Evolutionary conservation across 2,888 invertebrate species (phyloP).

Genomic region (Eueremaeus valkanovi): DNA sequence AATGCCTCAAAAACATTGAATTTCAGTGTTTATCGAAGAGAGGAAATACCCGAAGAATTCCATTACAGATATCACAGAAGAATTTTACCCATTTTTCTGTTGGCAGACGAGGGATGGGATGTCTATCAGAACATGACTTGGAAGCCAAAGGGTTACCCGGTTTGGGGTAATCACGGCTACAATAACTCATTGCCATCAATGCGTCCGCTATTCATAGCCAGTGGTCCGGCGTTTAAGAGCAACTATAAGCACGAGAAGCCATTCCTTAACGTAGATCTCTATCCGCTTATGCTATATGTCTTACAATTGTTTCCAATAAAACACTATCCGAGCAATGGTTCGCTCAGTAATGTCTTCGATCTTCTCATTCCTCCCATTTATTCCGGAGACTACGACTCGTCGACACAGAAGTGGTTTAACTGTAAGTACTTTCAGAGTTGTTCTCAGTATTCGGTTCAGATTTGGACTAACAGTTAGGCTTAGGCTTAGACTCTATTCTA

Average conservation of each 20-base stretch:
- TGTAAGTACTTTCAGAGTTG: neutral
- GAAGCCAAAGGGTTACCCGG: slow-evolving; percentile 42
- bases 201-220: slow-evolving; percentile 67
- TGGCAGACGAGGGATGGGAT: slow-evolving; percentile 49
- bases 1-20: slow-evolving; percentile 39
- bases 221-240: slow-evolving; percentile 62
- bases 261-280: slow-evolving; percentile 64
- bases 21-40: slow-evolving; percentile 50
- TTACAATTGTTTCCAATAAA: slow-evolving; percentile 54
- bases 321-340: slow-evolving; percentile 55
- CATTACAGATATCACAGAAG: slow-evolving; percentile 52
- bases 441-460: too few relatives aligned
- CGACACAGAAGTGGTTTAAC: slow-evolving; percentile 9
- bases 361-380: slow-evolving; percentile 50
- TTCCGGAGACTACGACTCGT: neutral
- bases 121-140: slow-evolving; percentile 37
- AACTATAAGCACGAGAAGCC: slow-evolving; percentile 53
- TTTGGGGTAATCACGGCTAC: slow-evolving; percentile 53
- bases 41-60: slow-evolving; percentile 50
- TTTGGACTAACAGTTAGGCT: too few relatives aligned
- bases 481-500: too few relatives aligned
- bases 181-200: slow-evolving; percentile 58
- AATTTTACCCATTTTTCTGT: slow-evolving; percentile 50
- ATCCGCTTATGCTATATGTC: slow-evolving; percentile 61
- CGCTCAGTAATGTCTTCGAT: slow-evolving; percentile 53